phyloP scores from a whole-genome alignment of 2,797 vertebrate genomes.

The Hemibagrus guttatus region DNA sequence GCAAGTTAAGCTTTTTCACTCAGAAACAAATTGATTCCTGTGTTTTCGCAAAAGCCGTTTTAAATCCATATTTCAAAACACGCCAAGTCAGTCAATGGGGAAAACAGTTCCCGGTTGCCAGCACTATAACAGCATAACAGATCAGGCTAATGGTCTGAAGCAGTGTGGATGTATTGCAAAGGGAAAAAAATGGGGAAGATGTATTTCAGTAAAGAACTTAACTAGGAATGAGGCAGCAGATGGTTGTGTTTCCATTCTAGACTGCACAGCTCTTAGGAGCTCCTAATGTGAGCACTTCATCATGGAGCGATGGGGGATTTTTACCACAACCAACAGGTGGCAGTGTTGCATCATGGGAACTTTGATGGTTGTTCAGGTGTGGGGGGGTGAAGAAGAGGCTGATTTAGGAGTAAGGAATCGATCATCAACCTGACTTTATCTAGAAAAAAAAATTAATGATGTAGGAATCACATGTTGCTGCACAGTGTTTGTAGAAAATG shows the following conservation, averaged over 20 bases:
- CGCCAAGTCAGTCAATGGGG: slow-evolving; percentile 15
- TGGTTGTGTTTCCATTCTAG: slow-evolving; percentile 53
- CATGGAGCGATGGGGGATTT: slow-evolving; percentile 2
- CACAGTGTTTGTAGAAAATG: not conserved
- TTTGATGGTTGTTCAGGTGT: not conserved
- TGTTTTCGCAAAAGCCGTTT: slow-evolving; percentile 29
- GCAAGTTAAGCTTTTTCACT: slow-evolving; percentile 1
- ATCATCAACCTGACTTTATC: not conserved
- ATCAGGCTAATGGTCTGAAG: slow-evolving; percentile 37
- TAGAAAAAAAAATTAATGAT: not conserved
- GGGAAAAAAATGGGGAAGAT: not conserved
- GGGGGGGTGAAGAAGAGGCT: not conserved
- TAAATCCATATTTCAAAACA: slow-evolving; percentile 31
- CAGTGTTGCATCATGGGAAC: slow-evolving; percentile 29
- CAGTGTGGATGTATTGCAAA: slow-evolving; percentile 12
- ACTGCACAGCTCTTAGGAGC: slow-evolving; percentile 42
- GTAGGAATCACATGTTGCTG: not conserved
- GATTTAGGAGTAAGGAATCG: not conserved
- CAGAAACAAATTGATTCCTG: slow-evolving; percentile 14
- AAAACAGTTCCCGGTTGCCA: slow-evolving; percentile 1
- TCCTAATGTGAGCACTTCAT: slow-evolving; percentile 42
- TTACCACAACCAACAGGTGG: slow-evolving; percentile 44
- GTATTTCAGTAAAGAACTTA: slow-evolving; percentile 42
- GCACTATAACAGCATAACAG: slow-evolving; percentile 23
- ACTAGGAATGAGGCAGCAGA: slow-evolving; percentile 52